These are phyloP conservation scores for Lissocephala sabroskyi DNA, from an alignment of 2,888 invertebrate species.

Conservation along the genomic window DNA sequence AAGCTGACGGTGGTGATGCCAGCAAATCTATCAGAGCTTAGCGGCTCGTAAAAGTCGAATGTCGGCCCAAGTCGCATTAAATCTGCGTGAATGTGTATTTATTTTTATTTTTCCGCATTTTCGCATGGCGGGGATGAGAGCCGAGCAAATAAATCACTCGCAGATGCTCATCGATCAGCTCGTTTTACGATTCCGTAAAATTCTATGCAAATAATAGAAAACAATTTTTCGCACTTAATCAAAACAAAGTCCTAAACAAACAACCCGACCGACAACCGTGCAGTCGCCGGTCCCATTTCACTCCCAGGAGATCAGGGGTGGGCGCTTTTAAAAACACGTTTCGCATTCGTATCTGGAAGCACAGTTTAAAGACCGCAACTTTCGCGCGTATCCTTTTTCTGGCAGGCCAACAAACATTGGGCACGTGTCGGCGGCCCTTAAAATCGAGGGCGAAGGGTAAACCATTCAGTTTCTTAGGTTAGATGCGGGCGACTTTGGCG, in stretches of 20 bases:
- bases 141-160: conserved; percentile 48
- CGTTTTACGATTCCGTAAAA: conserved; percentile 9
- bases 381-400: conserved; percentile 23
- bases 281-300: no score
- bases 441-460: conserved; percentile 1
- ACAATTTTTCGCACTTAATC: conserved; percentile 42
- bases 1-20: conserved; percentile 8
- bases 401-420: conserved; percentile 16
- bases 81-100: conserved; percentile 12
- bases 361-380: not conserved
- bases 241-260: conserved; percentile 55
- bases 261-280: no score
- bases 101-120: no score
- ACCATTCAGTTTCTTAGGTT: no score
- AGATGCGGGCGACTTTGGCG: no score
- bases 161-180: conserved; percentile 3
- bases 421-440: conserved; percentile 38
- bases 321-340: not conserved
- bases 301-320: no score
- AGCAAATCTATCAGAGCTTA: conserved; percentile 48
- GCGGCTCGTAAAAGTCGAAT: conserved; percentile 39
- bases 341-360: not conserved
- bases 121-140: no score
- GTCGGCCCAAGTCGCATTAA: not conserved
- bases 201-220: conserved; percentile 3